Conservation (phyloP, 2,113 vertebrate genomes). For the Chaenogobius annularis region DNA sequence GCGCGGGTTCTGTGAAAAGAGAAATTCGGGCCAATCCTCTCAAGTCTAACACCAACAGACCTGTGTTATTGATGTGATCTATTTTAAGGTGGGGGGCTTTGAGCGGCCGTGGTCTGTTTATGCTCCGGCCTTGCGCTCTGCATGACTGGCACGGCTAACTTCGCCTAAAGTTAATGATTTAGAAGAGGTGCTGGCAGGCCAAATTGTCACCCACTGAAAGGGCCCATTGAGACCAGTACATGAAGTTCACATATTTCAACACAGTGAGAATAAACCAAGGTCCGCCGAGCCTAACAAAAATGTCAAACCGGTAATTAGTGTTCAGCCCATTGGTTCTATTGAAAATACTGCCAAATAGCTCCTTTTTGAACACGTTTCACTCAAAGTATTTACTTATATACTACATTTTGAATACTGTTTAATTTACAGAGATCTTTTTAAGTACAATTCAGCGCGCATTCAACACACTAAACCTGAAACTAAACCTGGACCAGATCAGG, state of each 20-base stretch:
- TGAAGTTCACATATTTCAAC: slow-evolving; percentile 41
- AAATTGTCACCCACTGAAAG: slow-evolving; percentile 66
- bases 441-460: too few species aligned
- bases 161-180: slow-evolving; percentile 65
- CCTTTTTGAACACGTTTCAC: background rate
- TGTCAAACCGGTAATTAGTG: slow-evolving; percentile 28
- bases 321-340: slow-evolving; percentile 12
- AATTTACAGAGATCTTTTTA: too few species aligned
- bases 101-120: slow-evolving; percentile 22
- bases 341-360: slow-evolving; percentile 1
- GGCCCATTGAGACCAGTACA: slow-evolving; percentile 56
- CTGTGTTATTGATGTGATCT: slow-evolving; percentile 69
- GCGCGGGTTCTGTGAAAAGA: slow-evolving; percentile 54
- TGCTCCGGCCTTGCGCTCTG: slow-evolving; percentile 13
- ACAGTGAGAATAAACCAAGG: slow-evolving; percentile 9
- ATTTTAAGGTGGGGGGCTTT: slow-evolving; percentile 66
- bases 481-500: too few species aligned
- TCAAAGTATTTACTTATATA: background rate
- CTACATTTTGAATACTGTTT: too few species aligned
- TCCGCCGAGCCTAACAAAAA: slow-evolving; percentile 7
- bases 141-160: slow-evolving; percentile 25
- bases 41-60: slow-evolving; percentile 66
- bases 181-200: slow-evolving; percentile 62
- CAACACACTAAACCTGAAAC: too few species aligned
- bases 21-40: slow-evolving; percentile 55